Percentiles rank a stretch among this genome's conserved stretches.
phyloP scores from a whole-genome alignment of 30 jellyfish, hydroid and myxozoan species.

The Cassiopea xamachana region DNA sequence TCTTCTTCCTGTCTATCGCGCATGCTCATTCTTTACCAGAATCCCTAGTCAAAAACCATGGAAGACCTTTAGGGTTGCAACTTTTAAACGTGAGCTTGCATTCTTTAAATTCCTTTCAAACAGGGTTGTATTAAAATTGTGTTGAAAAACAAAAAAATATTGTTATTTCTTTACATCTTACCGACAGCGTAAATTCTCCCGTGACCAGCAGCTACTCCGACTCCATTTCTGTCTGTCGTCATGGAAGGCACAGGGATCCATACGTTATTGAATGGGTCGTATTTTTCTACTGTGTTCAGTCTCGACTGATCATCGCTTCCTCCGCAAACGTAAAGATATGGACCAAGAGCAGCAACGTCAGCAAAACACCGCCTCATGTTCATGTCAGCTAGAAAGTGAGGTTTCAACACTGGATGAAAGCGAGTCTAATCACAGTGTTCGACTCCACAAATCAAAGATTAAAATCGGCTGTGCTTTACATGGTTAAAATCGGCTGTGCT shows the following conservation, averaged over 20 bases:
- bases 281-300: slow-evolving; percentile 88
- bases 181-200: slow-evolving; percentile 97
- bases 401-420: not conserved
- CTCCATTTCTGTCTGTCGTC: slow-evolving; percentile 96
- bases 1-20: too few species aligned
- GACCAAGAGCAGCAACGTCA: slow-evolving; percentile 90
- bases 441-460: too few species aligned
- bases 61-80: too few species aligned
- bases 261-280: slow-evolving; percentile 86
- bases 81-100: too few species aligned
- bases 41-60: too few species aligned
- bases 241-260: slow-evolving; percentile 97
- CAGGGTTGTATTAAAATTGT: not conserved
- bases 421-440: not conserved
- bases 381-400: slow-evolving; percentile 85
- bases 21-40: too few species aligned
- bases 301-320: slow-evolving; percentile 98
- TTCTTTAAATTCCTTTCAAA: too few species aligned
- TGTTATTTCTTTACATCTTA: slow-evolving; percentile 5
- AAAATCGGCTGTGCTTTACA: too few species aligned
- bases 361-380: slow-evolving; percentile 95
- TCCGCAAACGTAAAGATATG: slow-evolving; percentile 90
- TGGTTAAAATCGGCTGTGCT: too few species aligned
- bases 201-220: slow-evolving; percentile 92
- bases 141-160: not conserved